phyloP scores from a whole-genome alignment of 2,113 vertebrate species.

The Natator depressus region DNA sequence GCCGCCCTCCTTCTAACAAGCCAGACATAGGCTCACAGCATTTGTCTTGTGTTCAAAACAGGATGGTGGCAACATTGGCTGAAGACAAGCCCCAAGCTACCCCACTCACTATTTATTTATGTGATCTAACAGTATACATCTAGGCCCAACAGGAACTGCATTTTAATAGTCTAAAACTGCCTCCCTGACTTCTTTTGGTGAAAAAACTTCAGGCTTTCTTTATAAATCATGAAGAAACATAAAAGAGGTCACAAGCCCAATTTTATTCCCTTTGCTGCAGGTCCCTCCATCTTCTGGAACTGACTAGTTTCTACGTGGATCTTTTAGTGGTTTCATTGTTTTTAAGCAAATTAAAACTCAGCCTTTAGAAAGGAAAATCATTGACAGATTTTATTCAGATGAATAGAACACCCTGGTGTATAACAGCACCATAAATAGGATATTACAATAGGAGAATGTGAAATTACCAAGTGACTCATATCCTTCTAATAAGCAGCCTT shows the following conservation, averaged over 20 bases:
- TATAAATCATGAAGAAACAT: not conserved
- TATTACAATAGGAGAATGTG: not conserved
- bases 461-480: not conserved
- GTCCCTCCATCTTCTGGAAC: not conserved
- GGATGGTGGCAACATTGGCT: not conserved
- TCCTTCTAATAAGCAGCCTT: not conserved
- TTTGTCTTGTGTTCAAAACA: not conserved
- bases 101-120: not conserved
- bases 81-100: not conserved
- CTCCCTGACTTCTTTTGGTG: not conserved
- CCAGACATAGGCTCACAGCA: not conserved
- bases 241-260: not conserved
- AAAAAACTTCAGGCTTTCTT: not conserved
- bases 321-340: not conserved
- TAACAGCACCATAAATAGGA: not conserved
- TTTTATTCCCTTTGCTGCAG: not conserved
- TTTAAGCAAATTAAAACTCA: not conserved
- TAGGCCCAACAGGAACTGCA: not conserved
- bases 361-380: not conserved
- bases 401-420: not conserved
- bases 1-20: not conserved
- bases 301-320: not conserved
- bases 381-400: not conserved
- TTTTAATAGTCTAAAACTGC: not conserved
- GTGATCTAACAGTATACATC: not conserved